Evolutionary conservation across 2,888 invertebrate species (phyloP).

Genomic region (Pasiphila rectangulata): DNA sequence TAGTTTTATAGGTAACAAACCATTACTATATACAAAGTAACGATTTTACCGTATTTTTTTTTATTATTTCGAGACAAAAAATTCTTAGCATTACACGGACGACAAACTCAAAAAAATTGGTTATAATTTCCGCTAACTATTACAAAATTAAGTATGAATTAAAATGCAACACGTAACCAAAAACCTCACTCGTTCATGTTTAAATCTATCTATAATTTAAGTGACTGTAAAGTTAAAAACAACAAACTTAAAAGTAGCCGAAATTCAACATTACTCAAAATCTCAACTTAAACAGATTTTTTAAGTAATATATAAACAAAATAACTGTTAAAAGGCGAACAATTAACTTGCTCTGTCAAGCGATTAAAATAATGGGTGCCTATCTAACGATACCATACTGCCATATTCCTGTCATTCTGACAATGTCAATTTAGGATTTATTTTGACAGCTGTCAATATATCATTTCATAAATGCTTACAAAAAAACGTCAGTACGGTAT

Average conservation of each 20-base stretch:
- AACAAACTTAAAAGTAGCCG: no score
- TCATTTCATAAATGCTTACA: constrained; percentile 6
- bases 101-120: neutral
- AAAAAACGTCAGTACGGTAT: constrained; percentile 25
- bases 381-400: constrained; percentile 15
- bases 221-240: no score
- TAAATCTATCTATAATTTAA: no score
- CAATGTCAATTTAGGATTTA: no score
- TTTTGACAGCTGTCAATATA: constrained; percentile 1
- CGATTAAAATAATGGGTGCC: no score
- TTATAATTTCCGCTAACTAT: no score
- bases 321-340: constrained; percentile 4
- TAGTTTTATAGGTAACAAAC: constrained; percentile 6
- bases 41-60: constrained; percentile 13
- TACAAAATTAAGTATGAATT: neutral
- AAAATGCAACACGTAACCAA: no score
- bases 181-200: no score
- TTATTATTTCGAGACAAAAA: neutral
- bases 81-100: neutral
- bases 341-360: no score
- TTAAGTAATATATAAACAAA: constrained; percentile 5
- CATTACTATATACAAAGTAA: constrained; percentile 22
- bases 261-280: no score
- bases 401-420: constrained; percentile 14
- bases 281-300: no score